phyloP scores from a whole-genome alignment of 30 jellyfish, hydroid and myxozoan species.

The Morbakka virulenta region DNA sequence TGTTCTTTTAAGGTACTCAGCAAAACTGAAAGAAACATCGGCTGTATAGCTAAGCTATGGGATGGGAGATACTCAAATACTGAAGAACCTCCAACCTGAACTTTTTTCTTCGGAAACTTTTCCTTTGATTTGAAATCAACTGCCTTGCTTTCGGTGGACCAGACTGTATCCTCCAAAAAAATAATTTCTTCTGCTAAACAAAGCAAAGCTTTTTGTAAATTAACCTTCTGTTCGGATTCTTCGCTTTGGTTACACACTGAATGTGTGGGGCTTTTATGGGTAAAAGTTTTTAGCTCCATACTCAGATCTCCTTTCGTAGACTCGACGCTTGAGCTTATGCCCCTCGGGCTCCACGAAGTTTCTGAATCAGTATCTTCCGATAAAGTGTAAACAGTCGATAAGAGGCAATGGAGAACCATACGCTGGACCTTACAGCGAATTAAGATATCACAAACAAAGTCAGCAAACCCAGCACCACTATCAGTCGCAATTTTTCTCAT shows the following conservation, averaged over 20 bases:
- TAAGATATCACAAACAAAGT: slow-evolving; percentile 63
- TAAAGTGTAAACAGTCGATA: slow-evolving; percentile 75
- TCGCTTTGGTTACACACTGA: background rate
- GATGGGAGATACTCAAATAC: slow-evolving; percentile 57
- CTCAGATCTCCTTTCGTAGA: background rate
- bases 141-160: slow-evolving; percentile 31
- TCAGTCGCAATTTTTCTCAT: slow-evolving; percentile 73
- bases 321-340: background rate
- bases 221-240: background rate
- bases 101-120: too few relatives aligned
- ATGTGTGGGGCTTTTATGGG: background rate
- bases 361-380: too few relatives aligned
- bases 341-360: slow-evolving; percentile 6
- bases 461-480: slow-evolving; percentile 83
- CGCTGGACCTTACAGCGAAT: slow-evolving; percentile 91
- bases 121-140: background rate
- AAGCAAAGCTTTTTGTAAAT: slow-evolving; percentile 55
- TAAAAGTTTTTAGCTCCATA: too few relatives aligned
- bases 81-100: background rate
- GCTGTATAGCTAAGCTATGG: slow-evolving; percentile 69
- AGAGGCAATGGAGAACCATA: slow-evolving; percentile 76
- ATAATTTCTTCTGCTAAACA: slow-evolving; percentile 49
- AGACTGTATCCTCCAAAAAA: slow-evolving; percentile 45
- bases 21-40: slow-evolving; percentile 77
- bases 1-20: slow-evolving; percentile 70